These are phyloP conservation scores for Sebastes nivosus DNA, from an alignment of 2,797 vertebrate species.

Conservation along the genomic window DNA sequence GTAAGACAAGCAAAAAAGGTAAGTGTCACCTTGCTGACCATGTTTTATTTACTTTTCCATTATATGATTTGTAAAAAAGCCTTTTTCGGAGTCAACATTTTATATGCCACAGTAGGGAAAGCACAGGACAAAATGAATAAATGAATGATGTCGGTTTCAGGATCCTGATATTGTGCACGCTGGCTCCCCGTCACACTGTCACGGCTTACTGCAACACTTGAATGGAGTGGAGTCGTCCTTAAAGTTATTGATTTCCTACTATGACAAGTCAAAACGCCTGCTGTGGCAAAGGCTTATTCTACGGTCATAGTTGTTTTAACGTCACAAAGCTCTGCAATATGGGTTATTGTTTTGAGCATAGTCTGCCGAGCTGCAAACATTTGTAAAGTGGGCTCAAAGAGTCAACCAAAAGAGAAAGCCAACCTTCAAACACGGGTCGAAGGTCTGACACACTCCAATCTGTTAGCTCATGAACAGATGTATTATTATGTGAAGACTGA, in stretches of 20 bases:
- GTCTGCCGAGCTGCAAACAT: background rate
- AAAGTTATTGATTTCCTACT: background rate
- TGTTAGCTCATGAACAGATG: too few relatives aligned
- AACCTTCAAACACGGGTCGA: too few relatives aligned
- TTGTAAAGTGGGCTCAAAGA: background rate
- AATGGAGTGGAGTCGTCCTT: background rate
- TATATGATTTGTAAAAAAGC: too few relatives aligned
- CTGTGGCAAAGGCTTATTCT: background rate
- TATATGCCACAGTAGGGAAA: too few relatives aligned
- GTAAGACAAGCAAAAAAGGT: too few relatives aligned
- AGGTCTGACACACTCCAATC: too few relatives aligned
- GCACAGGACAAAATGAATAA: too few relatives aligned
- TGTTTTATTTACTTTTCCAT: rapidly evolving
- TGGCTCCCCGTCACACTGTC: background rate
- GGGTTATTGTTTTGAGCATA: background rate
- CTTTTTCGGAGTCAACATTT: too few relatives aligned
- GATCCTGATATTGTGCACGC: too few relatives aligned
- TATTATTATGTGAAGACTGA: too few relatives aligned
- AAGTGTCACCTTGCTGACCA: too few relatives aligned
- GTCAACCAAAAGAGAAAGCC: too few relatives aligned
- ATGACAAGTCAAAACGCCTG: background rate
- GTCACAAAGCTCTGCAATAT: background rate
- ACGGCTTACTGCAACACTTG: background rate
- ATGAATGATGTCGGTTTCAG: background rate
- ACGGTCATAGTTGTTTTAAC: background rate